Base-by-base conservation (phyloP, 1,140 invertebrate genomes). In the Drosophila busckii region DNA sequence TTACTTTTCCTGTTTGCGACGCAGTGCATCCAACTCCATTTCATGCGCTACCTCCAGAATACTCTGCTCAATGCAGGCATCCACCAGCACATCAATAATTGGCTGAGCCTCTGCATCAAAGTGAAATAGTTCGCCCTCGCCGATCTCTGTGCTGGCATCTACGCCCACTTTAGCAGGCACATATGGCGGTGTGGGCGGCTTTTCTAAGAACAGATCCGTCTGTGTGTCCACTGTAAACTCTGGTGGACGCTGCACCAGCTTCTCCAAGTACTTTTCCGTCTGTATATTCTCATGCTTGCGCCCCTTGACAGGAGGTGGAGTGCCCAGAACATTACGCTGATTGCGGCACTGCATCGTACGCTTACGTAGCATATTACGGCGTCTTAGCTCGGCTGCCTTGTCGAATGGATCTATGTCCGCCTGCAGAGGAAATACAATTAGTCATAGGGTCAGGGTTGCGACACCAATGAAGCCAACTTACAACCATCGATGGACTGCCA, bases 51-150 rank as follows among this genome's bases (percentile, higher is more conserved):
- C 92, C 87, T 98, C 96, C 2, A 94, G 90, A 60, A 97, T 88
- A 6, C 95, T 92, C 88, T 96, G 94, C 80, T 97, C 94, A 25
- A 96, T 90, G 19, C 94, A 96, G 85, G 95, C 95, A 13, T 95
- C 95, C 10, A 97, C 93, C 17, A 98, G 88, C 8, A 94, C 92
- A 87, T 97, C 95, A 38, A 97, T 89, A 26, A 97, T 93, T 4
- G 96, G 95, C 71, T 93, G 92, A 4, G 96, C 95, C 87, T 97
- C 96, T 65, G 91, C 88, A 87, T 97, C 95, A 88, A 96, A 98
- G 88, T 97, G 93, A 87, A 94, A 95, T n/a, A 95, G 88, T 91
- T 97, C 96, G 44, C 94, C 95, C 2, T 94, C 93, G 65, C 92
- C 91, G 32, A 97, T 96, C 89, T 98, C 95, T 12, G 96, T 97